These are phyloP conservation scores for Pomacea canaliculata DNA, from an alignment of 2,888 invertebrate species.

Conservation along the genomic window DNA sequence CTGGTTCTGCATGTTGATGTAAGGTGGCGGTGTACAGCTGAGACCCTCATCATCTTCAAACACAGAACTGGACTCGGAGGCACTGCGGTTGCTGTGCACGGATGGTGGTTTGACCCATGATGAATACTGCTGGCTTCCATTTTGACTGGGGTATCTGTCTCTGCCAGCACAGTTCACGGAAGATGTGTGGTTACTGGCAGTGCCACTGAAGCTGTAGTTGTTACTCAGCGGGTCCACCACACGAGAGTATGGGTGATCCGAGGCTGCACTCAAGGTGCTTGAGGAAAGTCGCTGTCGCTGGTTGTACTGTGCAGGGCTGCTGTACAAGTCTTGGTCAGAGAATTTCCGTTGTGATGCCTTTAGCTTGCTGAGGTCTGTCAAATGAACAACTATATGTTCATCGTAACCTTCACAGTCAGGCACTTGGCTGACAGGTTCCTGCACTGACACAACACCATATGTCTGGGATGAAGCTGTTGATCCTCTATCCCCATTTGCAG, in stretches of 20 bases:
- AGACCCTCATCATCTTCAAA: slow-evolving; percentile 21
- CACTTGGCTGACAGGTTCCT: slow-evolving; percentile 19
- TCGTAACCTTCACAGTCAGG: slow-evolving; percentile 19
- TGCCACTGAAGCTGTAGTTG: slow-evolving; percentile 22
- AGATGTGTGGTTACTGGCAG: slow-evolving; percentile 6
- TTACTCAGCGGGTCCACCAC: slow-evolving; percentile 27
- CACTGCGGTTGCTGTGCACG: slow-evolving; percentile 14
- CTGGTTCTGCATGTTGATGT: slow-evolving; percentile 25
- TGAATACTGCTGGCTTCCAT: background rate
- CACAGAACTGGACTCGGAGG: slow-evolving; percentile 20
- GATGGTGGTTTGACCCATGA: slow-evolving; percentile 9
- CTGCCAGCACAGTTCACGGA: slow-evolving; percentile 1
- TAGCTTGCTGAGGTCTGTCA: slow-evolving; percentile 20
- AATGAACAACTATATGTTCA: slow-evolving; percentile 19
- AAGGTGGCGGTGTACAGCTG: slow-evolving; percentile 12
- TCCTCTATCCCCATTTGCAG: background rate
- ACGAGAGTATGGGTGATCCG: slow-evolving; percentile 33
- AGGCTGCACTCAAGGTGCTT: slow-evolving; percentile 26
- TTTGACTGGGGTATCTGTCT: background rate
- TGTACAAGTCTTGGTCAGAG: slow-evolving; percentile 38
- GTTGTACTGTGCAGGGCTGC: slow-evolving; percentile 32
- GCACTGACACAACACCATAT: slow-evolving; percentile 26
- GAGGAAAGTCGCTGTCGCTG: slow-evolving; percentile 28
- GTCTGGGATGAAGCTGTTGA: slow-evolving; percentile 15
- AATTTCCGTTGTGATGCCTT: slow-evolving; percentile 28